These are phyloP conservation scores for Pteruthius melanotis DNA, from an alignment of 2,113 vertebrate genomes.

Conservation along the genomic window DNA sequence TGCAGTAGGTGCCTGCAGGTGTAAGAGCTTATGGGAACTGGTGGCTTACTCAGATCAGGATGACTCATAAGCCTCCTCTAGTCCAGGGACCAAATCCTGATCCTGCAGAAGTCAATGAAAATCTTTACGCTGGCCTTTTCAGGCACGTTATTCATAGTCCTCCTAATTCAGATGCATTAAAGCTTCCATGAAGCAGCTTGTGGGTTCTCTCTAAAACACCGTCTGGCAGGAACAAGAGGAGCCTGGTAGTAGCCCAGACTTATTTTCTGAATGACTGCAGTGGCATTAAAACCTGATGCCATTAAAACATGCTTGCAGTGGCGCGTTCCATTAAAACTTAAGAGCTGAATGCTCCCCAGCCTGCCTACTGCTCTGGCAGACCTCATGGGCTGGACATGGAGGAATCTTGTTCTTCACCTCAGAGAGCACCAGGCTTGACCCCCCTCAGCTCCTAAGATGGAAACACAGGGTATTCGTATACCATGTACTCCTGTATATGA, in stretches of 20 bases:
- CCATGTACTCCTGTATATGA: accelerated
- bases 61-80: not conserved
- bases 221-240: conserved; percentile 30
- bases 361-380: not conserved
- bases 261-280: conserved; percentile 56
- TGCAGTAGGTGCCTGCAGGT: not conserved
- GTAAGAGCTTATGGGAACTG: not conserved
- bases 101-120: conserved; percentile 44
- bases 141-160: not conserved
- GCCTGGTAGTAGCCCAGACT: not conserved
- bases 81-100: not conserved
- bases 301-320: conserved; percentile 43
- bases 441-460: not conserved
- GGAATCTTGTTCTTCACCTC: not conserved
- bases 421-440: not conserved
- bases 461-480: not conserved
- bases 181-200: conserved; percentile 28
- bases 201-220: conserved; percentile 33
- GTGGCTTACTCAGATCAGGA: not conserved
- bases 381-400: not conserved
- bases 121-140: not conserved
- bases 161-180: conserved; percentile 49
- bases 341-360: not conserved
- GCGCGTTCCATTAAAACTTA: conserved; percentile 12
- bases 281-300: conserved; percentile 45